Evolutionary conservation across 1,140 invertebrate genomes (phyloP).

Genomic region (Asobara japonica): DNA sequence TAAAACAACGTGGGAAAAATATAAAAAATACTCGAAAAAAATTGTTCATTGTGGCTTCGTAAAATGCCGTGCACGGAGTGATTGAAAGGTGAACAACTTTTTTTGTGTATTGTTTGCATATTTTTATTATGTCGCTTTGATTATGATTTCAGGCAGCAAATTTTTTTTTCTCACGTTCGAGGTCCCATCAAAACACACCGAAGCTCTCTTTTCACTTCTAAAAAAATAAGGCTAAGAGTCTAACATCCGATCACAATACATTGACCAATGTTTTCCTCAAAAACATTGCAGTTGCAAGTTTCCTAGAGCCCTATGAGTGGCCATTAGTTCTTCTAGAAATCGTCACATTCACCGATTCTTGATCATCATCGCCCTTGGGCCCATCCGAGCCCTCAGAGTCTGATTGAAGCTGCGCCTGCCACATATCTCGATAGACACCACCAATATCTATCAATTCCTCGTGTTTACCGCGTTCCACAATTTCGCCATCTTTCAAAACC

Average conservation of each 20-base stretch:
- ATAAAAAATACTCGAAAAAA: too few relatives aligned
- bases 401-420: constrained; percentile 84
- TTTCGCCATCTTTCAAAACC: constrained; percentile 88
- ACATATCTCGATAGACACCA: constrained; percentile 87
- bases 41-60: background rate
- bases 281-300: background rate
- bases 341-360: background rate
- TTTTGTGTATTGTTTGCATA: too few relatives aligned
- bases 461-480: constrained; percentile 90
- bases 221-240: background rate
- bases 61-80: too few relatives aligned
- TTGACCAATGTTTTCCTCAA: background rate
- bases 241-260: background rate
- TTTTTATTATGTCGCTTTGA: too few relatives aligned
- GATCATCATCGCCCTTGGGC: background rate
- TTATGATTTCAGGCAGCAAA: too few relatives aligned
- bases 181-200: too few relatives aligned
- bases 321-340: background rate
- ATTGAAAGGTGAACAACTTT: too few relatives aligned
- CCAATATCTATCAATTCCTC: constrained; percentile 77
- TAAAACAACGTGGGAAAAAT: too few relatives aligned
- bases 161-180: too few relatives aligned
- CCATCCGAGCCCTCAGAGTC: constrained; percentile 52
- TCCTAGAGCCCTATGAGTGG: background rate
- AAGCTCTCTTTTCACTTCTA: too few relatives aligned